Conservation (phyloP, 1,140 invertebrate species). For the Magallana gigas region DNA sequence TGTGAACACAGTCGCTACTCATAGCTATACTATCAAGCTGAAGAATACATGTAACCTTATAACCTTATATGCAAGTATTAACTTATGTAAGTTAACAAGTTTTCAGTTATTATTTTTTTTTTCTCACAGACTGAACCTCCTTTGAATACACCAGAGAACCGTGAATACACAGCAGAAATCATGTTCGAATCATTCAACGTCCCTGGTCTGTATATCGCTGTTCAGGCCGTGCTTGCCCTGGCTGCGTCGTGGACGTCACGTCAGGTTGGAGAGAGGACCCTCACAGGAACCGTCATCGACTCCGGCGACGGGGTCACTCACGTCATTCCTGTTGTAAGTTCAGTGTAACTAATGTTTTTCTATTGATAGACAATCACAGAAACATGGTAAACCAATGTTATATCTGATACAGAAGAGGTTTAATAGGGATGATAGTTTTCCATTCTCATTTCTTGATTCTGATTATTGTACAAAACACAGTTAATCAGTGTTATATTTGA, state of each 20-base stretch:
- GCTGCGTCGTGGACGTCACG: slow-evolving; percentile 98
- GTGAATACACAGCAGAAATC: slow-evolving; percentile 99
- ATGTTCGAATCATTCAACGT: slow-evolving; percentile 99
- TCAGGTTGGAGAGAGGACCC: slow-evolving; percentile 91
- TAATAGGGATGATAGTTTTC: no score
- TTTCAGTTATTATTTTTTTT: not conserved
- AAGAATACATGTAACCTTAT: no score
- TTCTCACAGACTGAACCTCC: slow-evolving; percentile 94
- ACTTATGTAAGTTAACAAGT: not conserved
- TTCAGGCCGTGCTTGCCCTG: slow-evolving; percentile 96
- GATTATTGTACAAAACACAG: no score
- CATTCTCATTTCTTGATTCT: no score
- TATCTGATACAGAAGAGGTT: no score
- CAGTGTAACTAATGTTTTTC: no score
- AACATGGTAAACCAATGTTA: no score
- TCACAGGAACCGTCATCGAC: slow-evolving; percentile 98
- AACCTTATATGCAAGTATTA: no score
- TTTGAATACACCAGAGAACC: slow-evolving; percentile 98
- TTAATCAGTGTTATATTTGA: no score
- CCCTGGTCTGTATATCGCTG: slow-evolving; percentile 98
- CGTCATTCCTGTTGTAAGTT: slow-evolving; percentile 94
- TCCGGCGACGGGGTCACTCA: slow-evolving; percentile 99
- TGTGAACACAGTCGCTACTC: no score
- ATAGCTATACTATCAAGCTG: no score
- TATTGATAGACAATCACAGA: no score